Base-by-base conservation (phyloP, 2,888 invertebrate species). In the Alitta virens region DNA sequence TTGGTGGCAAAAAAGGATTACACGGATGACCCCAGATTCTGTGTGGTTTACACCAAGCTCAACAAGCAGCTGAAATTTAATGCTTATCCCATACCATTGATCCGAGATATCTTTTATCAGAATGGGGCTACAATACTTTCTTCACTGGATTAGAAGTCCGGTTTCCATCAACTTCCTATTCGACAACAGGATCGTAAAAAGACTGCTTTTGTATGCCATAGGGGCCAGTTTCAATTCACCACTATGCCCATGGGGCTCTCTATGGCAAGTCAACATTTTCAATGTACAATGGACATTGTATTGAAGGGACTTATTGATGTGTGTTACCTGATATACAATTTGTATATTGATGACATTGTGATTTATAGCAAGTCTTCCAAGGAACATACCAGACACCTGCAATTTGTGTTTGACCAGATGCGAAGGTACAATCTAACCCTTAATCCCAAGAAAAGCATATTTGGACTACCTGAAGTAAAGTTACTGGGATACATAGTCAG, bases 321-420 rank as follows among this genome's bases (percentile, higher is more conserved):
- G 27, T n/a, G n/a, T n/a, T n/a, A n/a, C n/a, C n/a, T n/a, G n/a
- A 40, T 58, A 25, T 26, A 23, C 24, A 23, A 63, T 26, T 54
- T 60, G 1, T 67, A 67, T 49, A 23, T 67, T 1, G 67, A 67
- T 43, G 67, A 67, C 33, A 60, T 67, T 46, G 56, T 67, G 2
- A 55, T 68, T 18, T 63, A 33, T 24, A 56, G 60, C 9, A 27
- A 33, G 16, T 33, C 18, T 12, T 25, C 40, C 16, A 49, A 55
- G 40, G 63, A 61, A 27, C 67, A 67, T 43, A 42, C 46, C 3
- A 26, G 9, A 5, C 24, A 61, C 42, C 26, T 68, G 18, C n/a
- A 24, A 43, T 24, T 24, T 23, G 62, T 69, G 2, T 49, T 68
- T n/a, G 46, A 53, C 9, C 33, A 40, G 16, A 42, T 71, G 24